Conservation (phyloP, 2,113 vertebrate genomes). For the Nyctereutes procyonoides region DNA sequence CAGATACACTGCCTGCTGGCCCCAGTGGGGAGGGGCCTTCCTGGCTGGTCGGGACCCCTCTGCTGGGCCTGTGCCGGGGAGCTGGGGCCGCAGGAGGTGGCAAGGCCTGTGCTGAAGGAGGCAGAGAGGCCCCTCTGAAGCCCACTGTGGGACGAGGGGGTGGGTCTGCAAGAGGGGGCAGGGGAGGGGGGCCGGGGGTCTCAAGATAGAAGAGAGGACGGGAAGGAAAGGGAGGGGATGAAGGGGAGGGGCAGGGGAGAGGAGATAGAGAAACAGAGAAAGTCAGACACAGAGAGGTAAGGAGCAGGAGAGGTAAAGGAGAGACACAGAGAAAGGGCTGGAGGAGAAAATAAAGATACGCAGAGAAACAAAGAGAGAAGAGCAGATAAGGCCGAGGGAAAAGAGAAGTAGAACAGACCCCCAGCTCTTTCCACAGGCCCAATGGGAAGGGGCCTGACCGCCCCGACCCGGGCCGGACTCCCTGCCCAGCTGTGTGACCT, state of each 20-base stretch:
- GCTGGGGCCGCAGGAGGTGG: not conserved
- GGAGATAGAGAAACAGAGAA: not conserved
- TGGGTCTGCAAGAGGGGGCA: not conserved
- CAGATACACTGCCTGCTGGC: not conserved
- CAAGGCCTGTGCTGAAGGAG: not conserved
- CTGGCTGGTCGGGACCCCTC: not conserved
- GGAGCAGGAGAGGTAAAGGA: not conserved
- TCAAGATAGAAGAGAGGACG: not conserved
- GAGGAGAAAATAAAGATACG: not conserved
- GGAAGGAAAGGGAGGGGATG: not conserved
- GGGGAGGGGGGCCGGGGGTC: not conserved
- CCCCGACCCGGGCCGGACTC: not conserved
- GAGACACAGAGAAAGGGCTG: not conserved
- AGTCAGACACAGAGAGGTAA: not conserved
- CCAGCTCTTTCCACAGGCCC: not conserved
- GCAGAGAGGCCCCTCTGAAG: not conserved
- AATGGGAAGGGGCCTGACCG: not conserved
- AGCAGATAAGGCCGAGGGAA: not conserved
- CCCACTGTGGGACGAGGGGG: not conserved
- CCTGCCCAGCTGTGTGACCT: not conserved
- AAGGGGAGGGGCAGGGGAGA: too few relatives aligned
- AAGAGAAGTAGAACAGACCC: not conserved
- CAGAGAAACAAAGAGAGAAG: not conserved
- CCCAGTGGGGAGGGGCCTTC: fast-evolving
- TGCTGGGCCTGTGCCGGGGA: not conserved